These are phyloP conservation scores for Gephyroberyx darwinii DNA, from an alignment of 2,797 vertebrate species.

Conservation along the genomic window DNA sequence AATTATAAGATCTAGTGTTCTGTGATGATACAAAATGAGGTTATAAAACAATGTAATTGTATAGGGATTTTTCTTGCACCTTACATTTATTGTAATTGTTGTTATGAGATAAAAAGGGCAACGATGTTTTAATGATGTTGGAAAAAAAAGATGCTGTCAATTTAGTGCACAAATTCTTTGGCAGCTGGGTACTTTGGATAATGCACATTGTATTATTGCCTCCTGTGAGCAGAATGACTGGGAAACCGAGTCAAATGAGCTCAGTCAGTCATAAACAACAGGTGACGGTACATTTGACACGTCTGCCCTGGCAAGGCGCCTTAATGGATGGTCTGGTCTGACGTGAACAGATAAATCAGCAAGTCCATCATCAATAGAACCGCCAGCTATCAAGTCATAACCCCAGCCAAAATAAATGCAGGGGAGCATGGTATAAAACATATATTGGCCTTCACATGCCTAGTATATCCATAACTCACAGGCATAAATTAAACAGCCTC, in stretches of 20 bases:
- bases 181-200: conserved; percentile 17
- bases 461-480: conserved; percentile 76
- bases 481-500: conserved; percentile 73
- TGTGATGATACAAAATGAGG: conserved; percentile 34
- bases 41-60: conserved; percentile 57
- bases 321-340: conserved; percentile 72
- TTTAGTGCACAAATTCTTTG: conserved; percentile 36
- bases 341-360: conserved; percentile 75
- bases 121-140: conserved; percentile 46
- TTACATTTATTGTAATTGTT: conserved; percentile 60
- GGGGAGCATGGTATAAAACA: conserved; percentile 76
- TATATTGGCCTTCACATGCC: conserved; percentile 79
- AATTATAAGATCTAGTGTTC: conserved; percentile 52
- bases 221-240: conserved; percentile 36
- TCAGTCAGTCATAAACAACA: conserved; percentile 68
- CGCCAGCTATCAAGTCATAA: conserved; percentile 79
- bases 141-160: conserved; percentile 22
- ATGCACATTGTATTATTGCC: conserved; percentile 56
- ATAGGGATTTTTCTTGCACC: conserved; percentile 17
- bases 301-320: conserved; percentile 58
- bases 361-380: conserved; percentile 78
- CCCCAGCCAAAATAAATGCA: conserved; percentile 77
- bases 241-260: conserved; percentile 27
- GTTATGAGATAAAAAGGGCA: conserved; percentile 48
- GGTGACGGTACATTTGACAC: conserved; percentile 59